Evolutionary conservation across 92 coral and sea anemone genomes (phyloP).

Genomic region (Montipora capitata): DNA sequence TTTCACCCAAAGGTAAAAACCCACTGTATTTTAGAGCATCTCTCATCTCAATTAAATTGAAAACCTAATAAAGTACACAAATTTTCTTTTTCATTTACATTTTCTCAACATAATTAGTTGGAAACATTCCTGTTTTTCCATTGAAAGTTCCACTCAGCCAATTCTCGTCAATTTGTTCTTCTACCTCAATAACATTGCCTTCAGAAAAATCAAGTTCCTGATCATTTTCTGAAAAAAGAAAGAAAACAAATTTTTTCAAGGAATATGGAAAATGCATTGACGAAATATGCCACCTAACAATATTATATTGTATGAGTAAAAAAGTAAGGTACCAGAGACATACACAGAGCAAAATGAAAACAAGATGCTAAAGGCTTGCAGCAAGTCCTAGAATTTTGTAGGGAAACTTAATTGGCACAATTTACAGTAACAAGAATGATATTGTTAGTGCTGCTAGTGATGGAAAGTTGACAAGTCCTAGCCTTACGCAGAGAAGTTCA

Average conservation of each 20-base stretch:
- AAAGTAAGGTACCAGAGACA: neutral
- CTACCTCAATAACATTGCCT: slow-evolving; percentile 89
- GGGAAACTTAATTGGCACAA: too few relatives aligned
- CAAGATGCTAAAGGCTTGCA: neutral
- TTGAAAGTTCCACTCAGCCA: slow-evolving; percentile 90
- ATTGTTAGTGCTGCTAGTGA: neutral
- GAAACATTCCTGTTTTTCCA: slow-evolving; percentile 92
- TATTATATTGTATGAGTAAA: neutral
- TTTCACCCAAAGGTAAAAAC: neutral
- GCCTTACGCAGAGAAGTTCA: too few relatives aligned
- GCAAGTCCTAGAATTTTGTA: too few relatives aligned
- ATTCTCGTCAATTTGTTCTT: slow-evolving; percentile 91
- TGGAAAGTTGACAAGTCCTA: too few relatives aligned
- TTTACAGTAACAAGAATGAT: too few relatives aligned
- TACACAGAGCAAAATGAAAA: neutral
- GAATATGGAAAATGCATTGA: neutral
- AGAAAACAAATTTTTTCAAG: neutral
- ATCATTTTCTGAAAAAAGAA: slow-evolving; percentile 82
- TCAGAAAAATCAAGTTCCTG: slow-evolving; percentile 95
- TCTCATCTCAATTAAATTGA: slow-evolving; percentile 2
- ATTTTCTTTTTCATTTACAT: slow-evolving; percentile 5
- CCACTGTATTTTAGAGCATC: neutral
- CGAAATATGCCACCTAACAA: too few relatives aligned
- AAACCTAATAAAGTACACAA: neutral
- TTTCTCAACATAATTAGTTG: slow-evolving; percentile 91